Evolutionary conservation across 2,797 vertebrate genomes (phyloP).

Genomic region (Myripristis murdjan): DNA sequence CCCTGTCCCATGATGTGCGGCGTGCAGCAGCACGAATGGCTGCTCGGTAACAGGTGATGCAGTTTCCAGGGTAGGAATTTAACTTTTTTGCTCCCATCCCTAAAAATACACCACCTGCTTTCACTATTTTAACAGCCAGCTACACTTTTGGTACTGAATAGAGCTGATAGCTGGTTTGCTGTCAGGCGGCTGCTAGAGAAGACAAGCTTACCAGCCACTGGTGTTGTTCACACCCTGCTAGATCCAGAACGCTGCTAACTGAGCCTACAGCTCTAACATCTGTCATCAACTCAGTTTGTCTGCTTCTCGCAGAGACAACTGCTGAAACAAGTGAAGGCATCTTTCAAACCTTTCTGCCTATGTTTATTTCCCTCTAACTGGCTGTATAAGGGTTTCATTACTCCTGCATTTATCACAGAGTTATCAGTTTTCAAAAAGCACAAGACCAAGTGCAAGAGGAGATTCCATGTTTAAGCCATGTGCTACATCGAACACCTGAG

Average conservation of each 20-base stretch:
- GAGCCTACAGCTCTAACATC: conserved; percentile 43
- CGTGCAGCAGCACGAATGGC: conserved; percentile 21
- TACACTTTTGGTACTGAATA: conserved; percentile 6
- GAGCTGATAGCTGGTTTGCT: conserved; percentile 24
- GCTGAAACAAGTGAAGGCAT: conserved; percentile 35
- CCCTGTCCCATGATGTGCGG: conserved; percentile 53
- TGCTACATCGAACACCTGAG: neutral
- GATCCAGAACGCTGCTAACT: conserved; percentile 38
- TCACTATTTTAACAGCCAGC: conserved; percentile 19
- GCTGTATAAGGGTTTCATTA: conserved; percentile 26
- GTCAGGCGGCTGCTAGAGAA: conserved; percentile 7
- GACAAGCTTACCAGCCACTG: neutral
- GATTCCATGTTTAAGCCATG: neutral
- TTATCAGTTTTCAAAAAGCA: neutral
- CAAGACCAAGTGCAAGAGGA: neutral
- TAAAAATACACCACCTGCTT: conserved; percentile 22
- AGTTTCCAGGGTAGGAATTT: conserved; percentile 15
- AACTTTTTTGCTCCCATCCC: conserved; percentile 21
- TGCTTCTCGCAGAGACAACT: conserved; percentile 33
- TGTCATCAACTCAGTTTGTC: conserved; percentile 47
- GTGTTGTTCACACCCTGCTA: conserved; percentile 38
- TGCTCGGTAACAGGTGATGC: conserved; percentile 16
- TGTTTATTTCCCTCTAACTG: conserved; percentile 50
- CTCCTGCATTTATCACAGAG: conserved; percentile 16
- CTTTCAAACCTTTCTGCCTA: conserved; percentile 34